phyloP scores from a whole-genome alignment of 2,797 vertebrate species.

The Rachycentron canadum region DNA sequence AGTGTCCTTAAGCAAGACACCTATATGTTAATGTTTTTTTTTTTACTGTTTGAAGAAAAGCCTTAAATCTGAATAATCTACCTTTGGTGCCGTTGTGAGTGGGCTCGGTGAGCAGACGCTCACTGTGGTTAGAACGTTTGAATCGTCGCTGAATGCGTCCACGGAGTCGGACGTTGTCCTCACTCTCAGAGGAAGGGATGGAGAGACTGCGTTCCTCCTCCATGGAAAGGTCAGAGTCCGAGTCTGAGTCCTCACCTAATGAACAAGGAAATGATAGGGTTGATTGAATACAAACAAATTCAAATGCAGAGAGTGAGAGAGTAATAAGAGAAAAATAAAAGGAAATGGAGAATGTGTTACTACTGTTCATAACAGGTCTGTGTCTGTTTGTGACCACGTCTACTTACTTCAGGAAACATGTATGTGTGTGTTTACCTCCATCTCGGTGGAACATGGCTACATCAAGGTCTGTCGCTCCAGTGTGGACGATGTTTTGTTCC shows the following conservation, averaged over 20 bases:
- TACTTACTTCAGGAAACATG: neutral
- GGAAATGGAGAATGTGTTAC: neutral
- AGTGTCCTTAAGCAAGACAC: neutral
- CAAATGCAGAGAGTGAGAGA: neutral
- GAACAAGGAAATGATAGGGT: neutral
- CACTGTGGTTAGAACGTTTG: constrained; percentile 91
- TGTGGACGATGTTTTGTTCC: constrained; percentile 92
- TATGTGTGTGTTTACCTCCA: constrained; percentile 84
- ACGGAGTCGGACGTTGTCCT: constrained; percentile 95
- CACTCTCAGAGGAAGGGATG: constrained; percentile 97
- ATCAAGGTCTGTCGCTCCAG: constrained; percentile 95
- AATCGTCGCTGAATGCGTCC: constrained; percentile 94
- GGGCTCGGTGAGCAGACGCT: constrained; percentile 94
- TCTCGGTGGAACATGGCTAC: constrained; percentile 99
- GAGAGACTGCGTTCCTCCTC: constrained; percentile 97
- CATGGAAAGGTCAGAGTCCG: constrained; percentile 96
- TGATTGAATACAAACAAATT: neutral
- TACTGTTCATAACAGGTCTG: neutral
- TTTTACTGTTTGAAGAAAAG: neutral
- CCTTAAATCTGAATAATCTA: constrained; percentile 53
- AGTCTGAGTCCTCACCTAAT: constrained; percentile 94
- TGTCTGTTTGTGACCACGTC: neutral
- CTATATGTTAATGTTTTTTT: neutral
- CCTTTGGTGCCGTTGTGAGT: constrained; percentile 92
- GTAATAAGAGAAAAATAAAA: neutral